Evolutionary conservation across 2,888 invertebrate genomes (phyloP), one percentile per base, ranked within the genome.

Genomic region (Drosophila subquinaria): DNA sequence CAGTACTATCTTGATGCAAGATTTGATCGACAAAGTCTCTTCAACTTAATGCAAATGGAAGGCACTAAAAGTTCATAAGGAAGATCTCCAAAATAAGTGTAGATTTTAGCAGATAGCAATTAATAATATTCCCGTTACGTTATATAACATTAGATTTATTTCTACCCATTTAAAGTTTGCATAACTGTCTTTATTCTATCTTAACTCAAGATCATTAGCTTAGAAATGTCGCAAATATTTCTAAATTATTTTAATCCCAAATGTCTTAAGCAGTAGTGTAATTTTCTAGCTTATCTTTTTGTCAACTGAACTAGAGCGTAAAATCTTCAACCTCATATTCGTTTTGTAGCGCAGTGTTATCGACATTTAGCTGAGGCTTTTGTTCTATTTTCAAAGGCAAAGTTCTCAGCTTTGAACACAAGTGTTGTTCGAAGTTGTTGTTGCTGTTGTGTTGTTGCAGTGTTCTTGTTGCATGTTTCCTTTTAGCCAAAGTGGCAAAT

Each of bases 401-500:
- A 69, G 76, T 80, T 82, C 83, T 78, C 69, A 86, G 81, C 76
- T 68, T 66, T 77, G 63, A 79, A 82, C 71, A 82, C 82, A 85
- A 86, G 83, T 88, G 87, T 78, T 73, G 72, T 82, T 79, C 69
- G 59, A 56, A 79, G 84, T 84, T 80, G 71, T 84, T 80, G 71
- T 53, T 62, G 62, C 52, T 66, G 69, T n/a, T 68, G 65, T 65
- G 71, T 11, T 65, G 71, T 11, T 68, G 67, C 38, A 52, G 51
- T 69, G 71, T 69, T 74, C 57, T 53, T 76, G 74, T 71, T 79
- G 82, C 88, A 80, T 86, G 82, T 82, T 89, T 76, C 90, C 88
- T 85, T 89, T 88, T 76, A 82, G 86, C 89, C 88, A 90, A 89
- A 87, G 87, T 89, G 89, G 82, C 89, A 88, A 88, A 88, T 89